phyloP scores from a whole-genome alignment of 2,888 invertebrate species.

The Netelia fuscicornis region DNA sequence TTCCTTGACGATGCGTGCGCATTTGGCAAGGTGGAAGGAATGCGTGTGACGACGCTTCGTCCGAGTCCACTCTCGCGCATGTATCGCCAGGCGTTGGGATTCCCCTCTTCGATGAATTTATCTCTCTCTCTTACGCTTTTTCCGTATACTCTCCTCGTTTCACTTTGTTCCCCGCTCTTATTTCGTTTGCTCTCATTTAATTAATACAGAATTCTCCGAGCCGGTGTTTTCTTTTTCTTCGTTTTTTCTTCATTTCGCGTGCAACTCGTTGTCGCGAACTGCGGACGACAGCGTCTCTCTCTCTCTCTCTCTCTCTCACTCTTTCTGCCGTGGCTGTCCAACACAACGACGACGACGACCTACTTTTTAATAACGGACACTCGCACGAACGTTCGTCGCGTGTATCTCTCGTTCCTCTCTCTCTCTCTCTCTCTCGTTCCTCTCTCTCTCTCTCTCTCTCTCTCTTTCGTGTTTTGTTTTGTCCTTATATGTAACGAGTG shows the following conservation, averaged over 20 bases:
- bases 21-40: no score
- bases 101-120: slow-evolving; percentile 18
- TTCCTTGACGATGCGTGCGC: not conserved
- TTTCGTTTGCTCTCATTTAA: slow-evolving; percentile 38
- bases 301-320: not conserved
- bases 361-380: slow-evolving; percentile 63
- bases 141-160: not conserved
- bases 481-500: slow-evolving; percentile 32
- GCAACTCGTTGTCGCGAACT: slow-evolving; percentile 28
- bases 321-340: slow-evolving; percentile 30
- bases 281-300: slow-evolving; percentile 10
- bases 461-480: not conserved
- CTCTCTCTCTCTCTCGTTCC: slow-evolving; percentile 4
- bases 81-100: slow-evolving; percentile 10
- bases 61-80: slow-evolving; percentile 6
- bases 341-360: slow-evolving; percentile 29
- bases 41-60: no score
- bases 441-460: not conserved
- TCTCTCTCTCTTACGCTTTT: not conserved
- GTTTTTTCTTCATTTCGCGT: slow-evolving; percentile 3
- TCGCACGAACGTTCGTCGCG: slow-evolving; percentile 32
- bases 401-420: slow-evolving; percentile 2
- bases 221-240: not conserved
- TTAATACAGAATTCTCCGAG: slow-evolving; percentile 48
- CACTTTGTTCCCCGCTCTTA: slow-evolving; percentile 4